Evolutionary conservation across 2,888 invertebrate genomes (phyloP).

Genomic region (Seira ritae): DNA sequence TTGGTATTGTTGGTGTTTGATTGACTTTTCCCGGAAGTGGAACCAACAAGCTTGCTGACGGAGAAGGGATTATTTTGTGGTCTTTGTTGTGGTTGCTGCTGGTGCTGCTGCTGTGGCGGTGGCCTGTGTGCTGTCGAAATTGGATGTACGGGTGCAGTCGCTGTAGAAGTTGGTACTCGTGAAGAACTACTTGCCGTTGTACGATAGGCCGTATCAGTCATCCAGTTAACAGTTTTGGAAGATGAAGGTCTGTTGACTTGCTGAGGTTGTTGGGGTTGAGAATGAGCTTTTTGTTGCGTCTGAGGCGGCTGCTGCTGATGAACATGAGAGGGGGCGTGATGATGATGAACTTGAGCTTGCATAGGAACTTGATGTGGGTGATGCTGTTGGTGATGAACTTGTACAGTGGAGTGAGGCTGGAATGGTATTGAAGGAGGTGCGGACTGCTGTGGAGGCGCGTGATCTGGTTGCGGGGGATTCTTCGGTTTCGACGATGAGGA

Average conservation of each 20-base stretch:
- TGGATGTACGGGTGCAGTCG: neutral
- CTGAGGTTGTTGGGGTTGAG: neutral
- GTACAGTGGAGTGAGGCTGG: no score
- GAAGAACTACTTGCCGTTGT: conserved; percentile 30
- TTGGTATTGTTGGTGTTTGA: neutral
- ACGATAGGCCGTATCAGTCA: conserved; percentile 66
- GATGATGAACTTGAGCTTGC: neutral
- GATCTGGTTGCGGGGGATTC: neutral
- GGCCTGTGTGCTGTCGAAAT: neutral
- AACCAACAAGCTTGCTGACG: conserved; percentile 68
- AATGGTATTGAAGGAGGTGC: neutral
- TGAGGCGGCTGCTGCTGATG: conserved; percentile 41
- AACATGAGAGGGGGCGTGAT: neutral
- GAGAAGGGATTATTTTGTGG: conserved; percentile 68
- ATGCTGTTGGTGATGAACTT: conserved; percentile 22
- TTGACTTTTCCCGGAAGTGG: neutral
- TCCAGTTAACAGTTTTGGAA: conserved; percentile 68
- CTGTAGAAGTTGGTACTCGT: neutral
- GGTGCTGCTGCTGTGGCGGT: neutral
- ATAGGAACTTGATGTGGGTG: neutral
- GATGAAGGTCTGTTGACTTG: conserved; percentile 5
- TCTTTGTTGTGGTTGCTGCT: conserved; percentile 25
- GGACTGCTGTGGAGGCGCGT: neutral
- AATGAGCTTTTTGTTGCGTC: neutral
- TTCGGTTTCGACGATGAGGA: conserved; percentile 7